Percentiles rank a stretch among this genome's conserved stretches.
These are phyloP conservation scores for Zootoca vivipara DNA, from an alignment of 2,113 vertebrate species.

Conservation along the genomic window DNA sequence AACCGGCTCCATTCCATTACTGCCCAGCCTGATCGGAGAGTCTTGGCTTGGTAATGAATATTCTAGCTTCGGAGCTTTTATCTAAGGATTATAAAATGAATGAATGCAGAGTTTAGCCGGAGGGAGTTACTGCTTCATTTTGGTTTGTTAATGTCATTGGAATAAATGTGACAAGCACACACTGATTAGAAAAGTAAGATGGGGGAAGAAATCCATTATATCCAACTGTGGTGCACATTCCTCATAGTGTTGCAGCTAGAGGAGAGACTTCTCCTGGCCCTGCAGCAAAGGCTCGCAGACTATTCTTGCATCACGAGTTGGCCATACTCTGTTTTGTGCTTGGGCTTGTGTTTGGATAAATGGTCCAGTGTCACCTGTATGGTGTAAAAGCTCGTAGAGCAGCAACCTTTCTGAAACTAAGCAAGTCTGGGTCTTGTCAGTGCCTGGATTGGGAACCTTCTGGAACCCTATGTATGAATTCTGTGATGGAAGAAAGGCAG, in stretches of 20 bases:
- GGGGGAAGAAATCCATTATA: background rate
- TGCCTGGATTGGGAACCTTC: background rate
- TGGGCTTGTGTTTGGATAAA: background rate
- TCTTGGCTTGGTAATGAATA: constrained; percentile 62
- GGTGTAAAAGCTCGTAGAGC: background rate
- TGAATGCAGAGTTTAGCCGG: constrained; percentile 63
- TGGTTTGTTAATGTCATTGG: constrained; percentile 20
- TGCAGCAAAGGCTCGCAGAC: background rate
- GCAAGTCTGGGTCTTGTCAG: background rate
- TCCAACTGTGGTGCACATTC: background rate
- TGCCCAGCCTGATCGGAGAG: constrained; percentile 28
- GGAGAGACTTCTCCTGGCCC: background rate
- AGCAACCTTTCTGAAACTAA: background rate
- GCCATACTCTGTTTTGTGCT: background rate
- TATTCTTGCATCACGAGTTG: background rate
- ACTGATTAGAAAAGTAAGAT: constrained; percentile 44
- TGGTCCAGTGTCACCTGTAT: background rate
- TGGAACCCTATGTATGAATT: background rate
- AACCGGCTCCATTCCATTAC: constrained; percentile 64
- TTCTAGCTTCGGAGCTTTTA: constrained; percentile 68
- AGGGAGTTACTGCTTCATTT: constrained; percentile 67
- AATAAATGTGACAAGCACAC: constrained; percentile 22
- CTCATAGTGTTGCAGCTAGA: background rate
- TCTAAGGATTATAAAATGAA: constrained; percentile 70
- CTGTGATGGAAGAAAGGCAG: background rate